These are phyloP conservation scores for Erebia palarica DNA, from an alignment of 2,888 invertebrate genomes.

Conservation along the genomic window DNA sequence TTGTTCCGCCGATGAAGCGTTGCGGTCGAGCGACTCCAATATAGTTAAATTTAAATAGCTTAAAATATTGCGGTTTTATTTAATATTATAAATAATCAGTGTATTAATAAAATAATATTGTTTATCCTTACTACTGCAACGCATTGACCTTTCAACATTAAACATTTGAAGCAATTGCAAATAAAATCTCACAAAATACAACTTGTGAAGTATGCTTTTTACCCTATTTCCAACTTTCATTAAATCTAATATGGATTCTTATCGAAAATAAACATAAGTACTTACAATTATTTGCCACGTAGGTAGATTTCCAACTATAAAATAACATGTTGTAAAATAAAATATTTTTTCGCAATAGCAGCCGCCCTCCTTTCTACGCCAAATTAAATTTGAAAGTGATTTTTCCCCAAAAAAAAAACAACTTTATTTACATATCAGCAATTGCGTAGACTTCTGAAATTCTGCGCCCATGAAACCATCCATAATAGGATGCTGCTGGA, in stretches of 20 bases:
- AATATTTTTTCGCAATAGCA: neutral
- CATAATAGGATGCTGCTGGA: too few species aligned
- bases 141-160: neutral
- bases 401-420: neutral
- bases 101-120: neutral
- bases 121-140: neutral
- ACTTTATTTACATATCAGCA: neutral
- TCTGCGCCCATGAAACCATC: neutral
- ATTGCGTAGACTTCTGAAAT: neutral
- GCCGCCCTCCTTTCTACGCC: neutral
- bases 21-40: conserved; percentile 51
- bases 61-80: conserved; percentile 43
- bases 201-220: too few species aligned
- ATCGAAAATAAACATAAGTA: too few species aligned
- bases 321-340: neutral
- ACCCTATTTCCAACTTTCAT: neutral
- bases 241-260: neutral
- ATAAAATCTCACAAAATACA: too few species aligned
- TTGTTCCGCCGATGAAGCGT: conserved; percentile 57
- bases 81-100: conserved; percentile 4
- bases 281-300: too few species aligned
- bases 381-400: conserved; percentile 2
- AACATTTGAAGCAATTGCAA: too few species aligned
- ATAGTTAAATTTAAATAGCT: conserved; percentile 48
- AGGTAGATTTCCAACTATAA: too few species aligned